These are phyloP conservation scores for Clarias fuscus DNA, from an alignment of 2,797 vertebrate species.

Conservation along the genomic window DNA sequence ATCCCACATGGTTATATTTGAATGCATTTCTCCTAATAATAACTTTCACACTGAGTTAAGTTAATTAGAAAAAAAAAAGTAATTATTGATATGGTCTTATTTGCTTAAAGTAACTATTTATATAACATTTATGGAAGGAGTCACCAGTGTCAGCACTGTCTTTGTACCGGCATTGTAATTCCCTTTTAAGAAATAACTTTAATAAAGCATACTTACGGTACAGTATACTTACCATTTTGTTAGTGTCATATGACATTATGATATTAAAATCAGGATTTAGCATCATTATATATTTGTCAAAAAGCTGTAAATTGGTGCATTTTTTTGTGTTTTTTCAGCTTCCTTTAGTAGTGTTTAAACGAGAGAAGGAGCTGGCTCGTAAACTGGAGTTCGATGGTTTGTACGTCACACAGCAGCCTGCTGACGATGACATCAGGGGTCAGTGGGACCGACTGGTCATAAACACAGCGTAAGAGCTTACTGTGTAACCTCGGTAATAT, in stretches of 20 bases:
- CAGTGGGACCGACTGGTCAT: slow-evolving; percentile 94
- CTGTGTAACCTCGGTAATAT: not conserved
- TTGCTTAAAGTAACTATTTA: no score
- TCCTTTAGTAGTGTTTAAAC: slow-evolving; percentile 92
- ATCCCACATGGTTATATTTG: not conserved
- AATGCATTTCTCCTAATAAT: not conserved
- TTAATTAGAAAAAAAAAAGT: no score
- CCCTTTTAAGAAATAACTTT: no score
- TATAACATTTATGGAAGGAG: no score
- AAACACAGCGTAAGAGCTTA: slow-evolving; percentile 83
- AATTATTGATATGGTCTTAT: no score
- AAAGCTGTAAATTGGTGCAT: not conserved
- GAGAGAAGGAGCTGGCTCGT: slow-evolving; percentile 92
- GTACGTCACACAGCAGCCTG: slow-evolving; percentile 88
- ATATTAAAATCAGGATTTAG: not conserved
- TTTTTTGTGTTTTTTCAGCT: slow-evolving; percentile 71
- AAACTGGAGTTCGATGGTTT: slow-evolving; percentile 89
- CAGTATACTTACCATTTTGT: not conserved
- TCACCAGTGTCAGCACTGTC: no score
- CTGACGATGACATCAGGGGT: slow-evolving; percentile 92
- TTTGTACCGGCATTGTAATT: no score
- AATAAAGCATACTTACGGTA: not conserved
- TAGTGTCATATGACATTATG: not conserved
- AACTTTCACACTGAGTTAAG: no score
- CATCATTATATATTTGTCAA: not conserved